phyloP scores from a whole-genome alignment of 2,888 invertebrate species.

The Drosophila ochracea region DNA sequence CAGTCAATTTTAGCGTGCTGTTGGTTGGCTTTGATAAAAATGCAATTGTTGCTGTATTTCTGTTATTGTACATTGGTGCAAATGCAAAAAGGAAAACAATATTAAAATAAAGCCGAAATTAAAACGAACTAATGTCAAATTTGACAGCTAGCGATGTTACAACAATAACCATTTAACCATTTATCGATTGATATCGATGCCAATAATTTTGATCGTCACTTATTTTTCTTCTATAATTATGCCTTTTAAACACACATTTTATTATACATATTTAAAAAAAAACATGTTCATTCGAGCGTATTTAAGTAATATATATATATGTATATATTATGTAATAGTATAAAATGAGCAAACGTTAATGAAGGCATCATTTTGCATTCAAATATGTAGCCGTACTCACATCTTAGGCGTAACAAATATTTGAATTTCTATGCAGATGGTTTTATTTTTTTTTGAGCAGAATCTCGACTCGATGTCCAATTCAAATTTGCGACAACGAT shows the following conservation, averaged over 20 bases:
- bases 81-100: constrained; percentile 57
- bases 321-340: not conserved
- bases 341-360: not conserved
- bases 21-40: not conserved
- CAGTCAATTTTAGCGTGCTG: constrained; percentile 8
- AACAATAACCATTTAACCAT: not conserved
- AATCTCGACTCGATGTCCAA: not conserved
- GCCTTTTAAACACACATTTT: too few relatives aligned
- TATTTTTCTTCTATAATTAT: not conserved
- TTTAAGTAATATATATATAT: not conserved
- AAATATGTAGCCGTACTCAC: not conserved
- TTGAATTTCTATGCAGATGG: not conserved
- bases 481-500: constrained; percentile 16
- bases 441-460: not conserved
- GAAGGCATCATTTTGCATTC: not conserved
- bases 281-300: not conserved
- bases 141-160: constrained; percentile 54
- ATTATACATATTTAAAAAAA: not conserved
- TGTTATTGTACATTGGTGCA: constrained; percentile 50
- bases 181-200: constrained; percentile 18
- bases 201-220: not conserved
- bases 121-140: constrained; percentile 62
- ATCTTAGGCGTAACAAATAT: not conserved
- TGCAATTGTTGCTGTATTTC: constrained; percentile 5
- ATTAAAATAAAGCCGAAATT: constrained; percentile 61